phyloP scores from a whole-genome alignment of 2,888 invertebrate species.

The Itoplectis maculator region DNA sequence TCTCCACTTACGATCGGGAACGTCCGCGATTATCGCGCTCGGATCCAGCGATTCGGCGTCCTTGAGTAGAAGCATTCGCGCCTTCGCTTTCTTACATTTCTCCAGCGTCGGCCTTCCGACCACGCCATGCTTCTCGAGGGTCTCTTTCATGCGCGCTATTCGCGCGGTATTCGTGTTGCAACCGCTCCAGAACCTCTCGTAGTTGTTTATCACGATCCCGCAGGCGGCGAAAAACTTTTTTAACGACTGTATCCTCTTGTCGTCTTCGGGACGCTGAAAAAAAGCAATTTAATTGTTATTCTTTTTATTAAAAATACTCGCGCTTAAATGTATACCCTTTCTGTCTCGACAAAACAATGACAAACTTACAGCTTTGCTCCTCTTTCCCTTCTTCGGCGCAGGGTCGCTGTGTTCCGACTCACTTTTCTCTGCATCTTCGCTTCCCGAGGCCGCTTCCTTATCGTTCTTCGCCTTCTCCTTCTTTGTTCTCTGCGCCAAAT shows the following conservation, averaged over 20 bases:
- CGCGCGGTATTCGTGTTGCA: conserved; percentile 76
- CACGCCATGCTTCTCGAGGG: conserved; percentile 78
- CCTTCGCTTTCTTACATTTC: conserved; percentile 78
- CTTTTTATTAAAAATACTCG: neutral
- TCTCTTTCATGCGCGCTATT: conserved; percentile 72
- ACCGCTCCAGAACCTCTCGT: conserved; percentile 76
- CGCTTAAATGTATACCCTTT: neutral
- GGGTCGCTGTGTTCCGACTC: conserved; percentile 53
- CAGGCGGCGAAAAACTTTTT: conserved; percentile 77
- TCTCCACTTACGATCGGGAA: conserved; percentile 77
- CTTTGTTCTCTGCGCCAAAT: conserved; percentile 59
- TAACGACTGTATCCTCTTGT: conserved; percentile 73
- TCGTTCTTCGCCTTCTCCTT: conserved; percentile 67
- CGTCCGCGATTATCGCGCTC: conserved; percentile 76
- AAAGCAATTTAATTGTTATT: neutral
- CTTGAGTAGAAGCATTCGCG: conserved; percentile 71
- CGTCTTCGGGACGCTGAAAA: conserved; percentile 71
- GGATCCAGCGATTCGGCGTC: conserved; percentile 77
- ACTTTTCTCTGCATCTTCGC: conserved; percentile 60
- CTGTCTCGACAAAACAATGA: neutral
- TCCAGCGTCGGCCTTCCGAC: conserved; percentile 77
- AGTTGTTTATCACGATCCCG: conserved; percentile 77
- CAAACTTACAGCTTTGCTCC: conserved; percentile 69
- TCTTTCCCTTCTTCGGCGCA: conserved; percentile 63
- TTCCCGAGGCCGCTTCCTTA: conserved; percentile 63